Base-by-base conservation (phyloP, 2,797 vertebrate species). In the Parotocinclus haroldoi region DNA sequence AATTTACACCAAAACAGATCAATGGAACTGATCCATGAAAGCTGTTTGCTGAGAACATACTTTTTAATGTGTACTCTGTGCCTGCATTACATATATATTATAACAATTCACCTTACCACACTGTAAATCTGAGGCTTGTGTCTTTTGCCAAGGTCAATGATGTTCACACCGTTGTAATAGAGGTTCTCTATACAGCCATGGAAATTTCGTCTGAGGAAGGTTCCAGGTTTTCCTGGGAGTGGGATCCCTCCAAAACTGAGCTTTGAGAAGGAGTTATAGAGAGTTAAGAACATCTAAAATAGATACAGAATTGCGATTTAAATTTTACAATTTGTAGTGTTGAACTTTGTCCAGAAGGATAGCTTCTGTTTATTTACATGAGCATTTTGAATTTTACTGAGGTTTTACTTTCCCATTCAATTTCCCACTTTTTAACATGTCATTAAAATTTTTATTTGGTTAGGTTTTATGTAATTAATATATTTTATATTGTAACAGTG, bases 201-300 rank as follows among this genome's bases (percentile, higher is more conserved):
- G 84, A 99, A 99, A 80, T 98, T 98, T 83, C 94, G 95, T 86
- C 93, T 92, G 79, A 96, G 80, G 81, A 98, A 98, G 0, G 95
- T 96, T 59, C 96, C 96, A 8, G 96, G 95, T 73, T 99, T 99
- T 12, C 96, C 96, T 0, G 96, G 95, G 10, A 98, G 91, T 8
- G 96, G 96, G 81, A 99, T 98, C 57, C 96, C 96, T 76, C 96
- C 96, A 0, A 98, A 98, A 79, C 95, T 98, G 83, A 99, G 91
- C 95, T 98, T 89, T 83, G 71, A 75, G 11, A 71, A 68, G 71
- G 56, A 79, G 78, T 37, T 10, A 66, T 42, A 37, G 37, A 45
- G 16, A 67, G 17, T 39, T 27, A 1, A 44, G 36, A 13, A 10
- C 56, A 27, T 27, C 5, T 27, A 27, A 27, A 27, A 27, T 27